Conservation (phyloP, 2,113 vertebrate species). For the Proterorhinus semilunaris region DNA sequence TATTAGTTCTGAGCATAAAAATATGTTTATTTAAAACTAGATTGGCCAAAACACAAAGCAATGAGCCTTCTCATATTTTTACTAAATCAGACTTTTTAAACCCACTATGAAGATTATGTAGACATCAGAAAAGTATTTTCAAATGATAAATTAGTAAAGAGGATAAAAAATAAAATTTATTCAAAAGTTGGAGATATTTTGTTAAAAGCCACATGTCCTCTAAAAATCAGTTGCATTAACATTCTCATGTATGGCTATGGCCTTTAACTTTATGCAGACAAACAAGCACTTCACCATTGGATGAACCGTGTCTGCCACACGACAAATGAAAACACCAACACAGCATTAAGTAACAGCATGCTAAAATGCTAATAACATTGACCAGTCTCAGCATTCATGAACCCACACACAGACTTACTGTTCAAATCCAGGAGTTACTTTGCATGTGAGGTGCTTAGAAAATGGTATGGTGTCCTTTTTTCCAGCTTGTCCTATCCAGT, state of each 20-base stretch:
- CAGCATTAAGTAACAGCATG: constrained; percentile 4
- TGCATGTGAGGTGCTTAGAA: background rate
- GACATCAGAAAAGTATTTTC: no score
- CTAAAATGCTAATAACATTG: constrained; percentile 47
- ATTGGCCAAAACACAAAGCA: no score
- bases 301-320: background rate
- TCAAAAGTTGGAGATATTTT: background rate
- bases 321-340: background rate
- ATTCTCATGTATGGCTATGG: no score
- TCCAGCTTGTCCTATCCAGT: constrained; percentile 28
- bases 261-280: background rate
- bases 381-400: background rate
- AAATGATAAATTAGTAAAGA: no score
- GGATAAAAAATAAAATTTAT: background rate
- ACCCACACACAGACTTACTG: constrained; percentile 38
- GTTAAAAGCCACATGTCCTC: background rate
- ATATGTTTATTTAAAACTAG: no score
- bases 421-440: constrained; percentile 6
- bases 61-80: no score
- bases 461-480: constrained; percentile 1
- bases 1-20: no score
- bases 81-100: no score
- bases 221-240: no score
- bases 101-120: no score
- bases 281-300: background rate